Conservation (phyloP, 1,140 invertebrate species). For the Notospermus geniculatus region DNA sequence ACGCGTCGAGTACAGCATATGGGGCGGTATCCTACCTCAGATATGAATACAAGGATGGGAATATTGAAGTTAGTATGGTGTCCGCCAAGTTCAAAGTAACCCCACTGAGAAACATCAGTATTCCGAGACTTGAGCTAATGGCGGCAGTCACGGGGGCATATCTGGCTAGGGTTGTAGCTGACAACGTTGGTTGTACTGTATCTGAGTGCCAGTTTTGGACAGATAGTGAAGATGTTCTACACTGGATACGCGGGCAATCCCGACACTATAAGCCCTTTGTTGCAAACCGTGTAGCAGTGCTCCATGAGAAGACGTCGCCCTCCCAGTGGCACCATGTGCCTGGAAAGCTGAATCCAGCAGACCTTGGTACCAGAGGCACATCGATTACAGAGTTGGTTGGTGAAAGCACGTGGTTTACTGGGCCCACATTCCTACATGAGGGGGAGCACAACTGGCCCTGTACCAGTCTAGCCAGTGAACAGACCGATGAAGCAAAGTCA, state of each 20-base stretch:
- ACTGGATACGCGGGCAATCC: slow-evolving; percentile 45
- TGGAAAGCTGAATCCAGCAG: slow-evolving; percentile 10
- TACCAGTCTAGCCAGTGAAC: background rate
- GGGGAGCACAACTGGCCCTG: slow-evolving; percentile 1
- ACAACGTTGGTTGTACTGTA: background rate
- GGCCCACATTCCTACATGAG: slow-evolving; percentile 1
- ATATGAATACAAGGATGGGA: slow-evolving; percentile 6
- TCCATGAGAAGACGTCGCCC: slow-evolving; percentile 24
- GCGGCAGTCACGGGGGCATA: background rate
- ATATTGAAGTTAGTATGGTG: background rate
- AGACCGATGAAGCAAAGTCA: background rate
- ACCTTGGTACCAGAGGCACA: background rate
- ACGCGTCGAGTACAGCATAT: background rate
- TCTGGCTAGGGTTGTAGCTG: background rate
- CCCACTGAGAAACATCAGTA: slow-evolving; percentile 1
- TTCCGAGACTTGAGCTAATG: slow-evolving; percentile 11
- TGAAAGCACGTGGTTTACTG: background rate
- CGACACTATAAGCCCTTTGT: slow-evolving; percentile 48
- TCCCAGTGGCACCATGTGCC: slow-evolving; percentile 5
- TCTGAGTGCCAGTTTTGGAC: slow-evolving; percentile 19
- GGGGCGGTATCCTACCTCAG: background rate
- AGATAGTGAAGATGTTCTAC: slow-evolving; percentile 50
- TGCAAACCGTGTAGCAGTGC: slow-evolving; percentile 45
- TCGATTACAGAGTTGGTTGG: background rate
- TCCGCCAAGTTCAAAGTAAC: slow-evolving; percentile 4